These are phyloP conservation scores for Malaclemys terrapin DNA, from an alignment of 2,113 vertebrate species.

Conservation along the genomic window DNA sequence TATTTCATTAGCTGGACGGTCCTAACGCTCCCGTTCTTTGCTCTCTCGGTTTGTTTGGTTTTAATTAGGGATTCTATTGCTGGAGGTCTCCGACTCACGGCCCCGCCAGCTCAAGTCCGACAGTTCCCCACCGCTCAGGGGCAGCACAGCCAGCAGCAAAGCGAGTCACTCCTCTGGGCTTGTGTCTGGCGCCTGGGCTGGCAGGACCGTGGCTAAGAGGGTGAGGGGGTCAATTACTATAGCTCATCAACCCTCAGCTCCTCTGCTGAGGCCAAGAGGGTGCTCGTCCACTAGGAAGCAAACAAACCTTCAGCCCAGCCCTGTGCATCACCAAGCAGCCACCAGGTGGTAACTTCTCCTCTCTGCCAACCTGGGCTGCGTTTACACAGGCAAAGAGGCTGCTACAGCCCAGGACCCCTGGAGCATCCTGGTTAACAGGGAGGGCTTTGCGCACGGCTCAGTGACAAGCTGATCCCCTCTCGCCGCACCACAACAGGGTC, in stretches of 20 bases:
- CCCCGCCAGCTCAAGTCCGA: neutral
- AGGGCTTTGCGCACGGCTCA: neutral
- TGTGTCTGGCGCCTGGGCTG: neutral
- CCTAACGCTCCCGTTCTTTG: neutral
- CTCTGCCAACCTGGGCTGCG: too few species aligned
- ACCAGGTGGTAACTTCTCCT: neutral
- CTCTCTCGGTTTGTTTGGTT: slow-evolving; percentile 17
- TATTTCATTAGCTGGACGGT: slow-evolving; percentile 1
- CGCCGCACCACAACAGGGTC: too few species aligned
- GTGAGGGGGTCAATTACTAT: neutral
- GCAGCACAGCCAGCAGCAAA: neutral
- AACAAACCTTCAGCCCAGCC: neutral
- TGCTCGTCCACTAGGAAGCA: neutral
- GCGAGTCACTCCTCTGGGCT: neutral
- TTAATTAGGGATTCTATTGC: slow-evolving; percentile 27
- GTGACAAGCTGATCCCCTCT: too few species aligned
- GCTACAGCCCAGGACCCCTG: neutral
- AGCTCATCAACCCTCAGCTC: neutral
- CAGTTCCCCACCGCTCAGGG: neutral
- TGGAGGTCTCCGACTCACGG: neutral
- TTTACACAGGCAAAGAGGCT: neutral
- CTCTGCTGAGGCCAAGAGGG: neutral
- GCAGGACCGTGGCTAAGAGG: neutral
- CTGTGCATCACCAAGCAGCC: neutral
- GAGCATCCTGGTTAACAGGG: neutral